Percentiles rank a stretch among this genome's conserved stretches.
phyloP scores from a whole-genome alignment of 2,888 invertebrate genomes.

The Candidula unifasciata region DNA sequence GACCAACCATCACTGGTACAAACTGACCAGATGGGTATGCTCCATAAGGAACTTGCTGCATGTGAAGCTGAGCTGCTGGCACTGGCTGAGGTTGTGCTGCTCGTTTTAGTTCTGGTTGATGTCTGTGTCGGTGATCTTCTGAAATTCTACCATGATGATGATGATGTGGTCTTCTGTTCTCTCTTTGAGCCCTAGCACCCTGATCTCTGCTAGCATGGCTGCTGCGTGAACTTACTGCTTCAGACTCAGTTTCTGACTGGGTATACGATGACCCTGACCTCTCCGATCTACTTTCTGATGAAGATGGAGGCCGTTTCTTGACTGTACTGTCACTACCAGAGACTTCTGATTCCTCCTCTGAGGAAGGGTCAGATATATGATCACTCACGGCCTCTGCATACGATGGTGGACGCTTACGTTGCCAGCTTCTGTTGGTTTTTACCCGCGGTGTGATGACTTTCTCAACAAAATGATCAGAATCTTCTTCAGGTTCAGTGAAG shows the following conservation, averaged over 20 bases:
- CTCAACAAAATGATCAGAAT: conserved; percentile 66
- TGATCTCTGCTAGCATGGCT: background rate
- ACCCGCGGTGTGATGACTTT: conserved; percentile 64
- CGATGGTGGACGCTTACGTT: conserved; percentile 45
- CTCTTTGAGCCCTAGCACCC: conserved; percentile 29
- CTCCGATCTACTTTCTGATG: conserved; percentile 15
- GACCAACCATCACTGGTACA: conserved; percentile 59
- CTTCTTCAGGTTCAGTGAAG: conserved; percentile 63
- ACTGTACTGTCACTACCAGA: conserved; percentile 26
- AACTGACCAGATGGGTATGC: conserved; percentile 61
- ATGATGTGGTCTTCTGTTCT: conserved; percentile 10
- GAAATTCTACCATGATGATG: conserved; percentile 1
- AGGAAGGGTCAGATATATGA: conserved; percentile 30
- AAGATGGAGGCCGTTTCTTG: conserved; percentile 32
- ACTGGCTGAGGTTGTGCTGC: background rate
- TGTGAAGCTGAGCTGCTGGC: conserved; percentile 14
- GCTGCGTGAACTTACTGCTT: conserved; percentile 40
- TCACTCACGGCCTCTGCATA: conserved; percentile 52
- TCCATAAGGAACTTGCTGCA: conserved; percentile 44
- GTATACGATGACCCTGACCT: conserved; percentile 22
- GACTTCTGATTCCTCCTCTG: conserved; percentile 38
- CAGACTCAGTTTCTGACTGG: conserved; percentile 54
- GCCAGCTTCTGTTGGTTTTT: conserved; percentile 28
- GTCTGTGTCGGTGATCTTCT: background rate
- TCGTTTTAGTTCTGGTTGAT: background rate